phyloP scores from a whole-genome alignment of 2,797 vertebrate species.

The Gallinago nigripennis region DNA sequence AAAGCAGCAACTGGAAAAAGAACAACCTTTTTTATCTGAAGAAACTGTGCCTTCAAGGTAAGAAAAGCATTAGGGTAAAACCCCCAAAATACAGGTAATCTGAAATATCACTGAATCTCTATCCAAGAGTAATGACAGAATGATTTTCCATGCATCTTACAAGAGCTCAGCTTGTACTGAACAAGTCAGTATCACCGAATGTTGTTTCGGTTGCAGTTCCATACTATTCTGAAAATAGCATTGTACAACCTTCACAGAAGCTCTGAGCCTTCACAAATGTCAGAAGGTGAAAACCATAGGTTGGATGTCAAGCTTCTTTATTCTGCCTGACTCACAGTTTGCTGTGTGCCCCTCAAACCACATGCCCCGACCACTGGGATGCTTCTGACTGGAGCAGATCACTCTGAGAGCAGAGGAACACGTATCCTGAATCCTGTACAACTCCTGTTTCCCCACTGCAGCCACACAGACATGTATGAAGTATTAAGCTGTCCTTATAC shows the following conservation, averaged over 20 bases:
- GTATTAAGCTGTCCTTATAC: not conserved
- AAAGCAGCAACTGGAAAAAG: not conserved
- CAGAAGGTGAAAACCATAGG: not conserved
- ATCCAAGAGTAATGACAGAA: not conserved
- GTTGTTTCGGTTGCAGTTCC: not conserved
- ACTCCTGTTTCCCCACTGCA: not conserved
- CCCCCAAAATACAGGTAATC: not conserved
- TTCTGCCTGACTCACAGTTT: not conserved
- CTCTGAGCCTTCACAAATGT: not conserved
- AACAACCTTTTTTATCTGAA: not conserved
- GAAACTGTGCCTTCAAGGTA: not conserved
- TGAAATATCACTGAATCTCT: not conserved
- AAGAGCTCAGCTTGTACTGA: not conserved
- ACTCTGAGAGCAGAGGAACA: not conserved
- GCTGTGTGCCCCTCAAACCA: not conserved
- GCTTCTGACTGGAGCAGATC: not conserved
- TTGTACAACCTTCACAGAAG: not conserved
- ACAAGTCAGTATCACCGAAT: not conserved
- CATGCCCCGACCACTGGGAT: not conserved
- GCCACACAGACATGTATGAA: rapidly evolving
- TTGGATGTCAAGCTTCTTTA: not conserved
- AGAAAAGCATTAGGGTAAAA: not conserved
- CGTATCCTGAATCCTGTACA: not conserved
- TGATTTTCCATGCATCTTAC: not conserved
- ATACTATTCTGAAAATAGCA: not conserved